Base-by-base conservation (phyloP, 2,797 vertebrate species). In the Rhynchotus rufescens region DNA sequence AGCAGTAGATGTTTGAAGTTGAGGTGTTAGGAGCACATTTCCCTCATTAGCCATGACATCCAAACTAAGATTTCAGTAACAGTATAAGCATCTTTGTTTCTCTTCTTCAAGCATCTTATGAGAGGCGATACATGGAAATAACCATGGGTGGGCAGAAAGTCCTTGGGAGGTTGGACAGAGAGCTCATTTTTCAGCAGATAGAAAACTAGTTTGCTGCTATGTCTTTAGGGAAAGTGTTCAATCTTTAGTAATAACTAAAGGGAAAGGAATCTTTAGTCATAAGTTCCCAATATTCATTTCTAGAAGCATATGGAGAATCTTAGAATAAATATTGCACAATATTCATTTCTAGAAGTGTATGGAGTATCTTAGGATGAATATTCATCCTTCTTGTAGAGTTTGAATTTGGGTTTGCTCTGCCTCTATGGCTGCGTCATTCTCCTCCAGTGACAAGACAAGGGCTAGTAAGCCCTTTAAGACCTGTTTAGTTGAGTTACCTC, bases 11-110 rank as follows among this genome's bases (percentile, higher is more conserved):
- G 59, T 66, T 60, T 85, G 73, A 88, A 72, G 25, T 59, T 56
- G 51, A 84, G n/a, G 44, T 93, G 90, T 73, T 80, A 71, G 38
- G 32, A 92, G 54, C 84, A 92, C 69, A 83, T 93, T 75, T 93
- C 54, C 42, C 9, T 78, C 62, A 60, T 89, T 87, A 87, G 25
- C 45, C 62, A 26, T 44, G 52, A 94, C 62, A 69, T 80, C 62
- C 80, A 89, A 85, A 75, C 23, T n/a, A 92, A 82, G 28, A 92
- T 86, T 92, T 92, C 40, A 77, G 65, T 65, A 88, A 32, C 20
- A 90, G 69, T 21, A 91, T 57, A 68, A 23, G 10, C 75, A 87
- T 67, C 17, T 88, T 94, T 92, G 45, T 95, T 90, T 89, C 42
- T 85, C 8, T 52, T 90, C 34, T 86, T 87, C 69, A 95, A 85